Evolutionary conservation across 2,888 invertebrate species (phyloP).

Genomic region (Acrocyrtus sp.): DNA sequence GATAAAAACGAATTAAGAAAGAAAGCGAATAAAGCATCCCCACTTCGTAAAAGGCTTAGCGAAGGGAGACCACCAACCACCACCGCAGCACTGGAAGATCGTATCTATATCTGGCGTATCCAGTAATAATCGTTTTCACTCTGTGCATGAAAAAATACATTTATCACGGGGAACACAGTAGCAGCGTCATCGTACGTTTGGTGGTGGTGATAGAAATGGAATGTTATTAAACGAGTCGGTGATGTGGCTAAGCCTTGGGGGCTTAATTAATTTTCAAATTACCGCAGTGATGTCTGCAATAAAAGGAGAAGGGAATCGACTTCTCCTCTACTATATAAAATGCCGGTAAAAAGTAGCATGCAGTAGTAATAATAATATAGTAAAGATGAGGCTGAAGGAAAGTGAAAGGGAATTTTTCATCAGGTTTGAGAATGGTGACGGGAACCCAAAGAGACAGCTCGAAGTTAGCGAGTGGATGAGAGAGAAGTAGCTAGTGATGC

Average conservation of each 20-base stretch:
- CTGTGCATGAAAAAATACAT: constrained; percentile 9
- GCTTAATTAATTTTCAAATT: constrained; percentile 50
- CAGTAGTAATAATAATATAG: too few species aligned
- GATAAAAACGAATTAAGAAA: too few species aligned
- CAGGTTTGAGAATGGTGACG: constrained; percentile 11
- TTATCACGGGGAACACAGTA: too few species aligned
- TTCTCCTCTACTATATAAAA: too few species aligned
- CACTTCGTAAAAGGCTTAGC: too few species aligned
- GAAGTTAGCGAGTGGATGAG: constrained; percentile 30
- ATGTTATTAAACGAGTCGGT: constrained; percentile 47
- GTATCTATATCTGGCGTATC: too few species aligned
- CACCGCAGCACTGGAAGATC: background rate
- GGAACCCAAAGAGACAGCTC: constrained; percentile 25
- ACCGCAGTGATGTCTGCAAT: constrained; percentile 44
- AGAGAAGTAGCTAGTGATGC: too few species aligned
- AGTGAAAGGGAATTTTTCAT: constrained; percentile 37
- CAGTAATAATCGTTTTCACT: constrained; percentile 32
- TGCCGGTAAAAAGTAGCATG: too few species aligned
- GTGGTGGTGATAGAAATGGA: constrained; percentile 36
- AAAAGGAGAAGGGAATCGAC: constrained; percentile 37
- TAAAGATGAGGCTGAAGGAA: constrained; percentile 27
- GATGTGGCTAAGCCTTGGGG: constrained; percentile 45
- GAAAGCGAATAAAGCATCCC: too few species aligned
- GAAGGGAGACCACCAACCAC: too few species aligned
- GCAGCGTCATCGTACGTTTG: background rate